Percentiles rank a stretch among this genome's conserved stretches.
These are phyloP conservation scores for Dendrolimus kikuchii DNA, from an alignment of 1,140 invertebrate species.

Conservation along the genomic window DNA sequence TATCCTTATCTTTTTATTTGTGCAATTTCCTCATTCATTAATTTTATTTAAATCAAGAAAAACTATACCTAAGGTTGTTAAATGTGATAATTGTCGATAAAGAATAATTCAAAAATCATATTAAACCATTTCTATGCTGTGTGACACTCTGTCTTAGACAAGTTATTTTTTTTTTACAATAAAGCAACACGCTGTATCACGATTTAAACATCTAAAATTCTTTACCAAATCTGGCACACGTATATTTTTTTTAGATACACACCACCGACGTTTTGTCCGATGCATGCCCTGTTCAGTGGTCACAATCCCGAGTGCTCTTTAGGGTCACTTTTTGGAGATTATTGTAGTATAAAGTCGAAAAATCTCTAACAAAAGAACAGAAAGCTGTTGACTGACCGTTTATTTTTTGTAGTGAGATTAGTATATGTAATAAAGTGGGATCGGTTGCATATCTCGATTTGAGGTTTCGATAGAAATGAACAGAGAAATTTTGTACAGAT, in stretches of 20 bases:
- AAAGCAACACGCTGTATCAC: slow-evolving; percentile 30
- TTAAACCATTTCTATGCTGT: no score
- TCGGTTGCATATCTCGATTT: slow-evolving; percentile 47
- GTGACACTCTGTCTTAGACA: no score
- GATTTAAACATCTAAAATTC: slow-evolving; percentile 25
- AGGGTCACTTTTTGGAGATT: slow-evolving; percentile 70
- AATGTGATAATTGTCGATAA: no score
- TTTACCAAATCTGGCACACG: slow-evolving; percentile 27
- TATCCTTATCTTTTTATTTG: no score
- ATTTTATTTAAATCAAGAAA: no score
- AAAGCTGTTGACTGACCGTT: slow-evolving; percentile 60
- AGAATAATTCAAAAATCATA: no score
- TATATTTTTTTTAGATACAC: slow-evolving; percentile 50
- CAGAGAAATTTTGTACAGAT: neutral
- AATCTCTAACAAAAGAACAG: slow-evolving; percentile 40
- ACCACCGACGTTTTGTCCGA: slow-evolving; percentile 17
- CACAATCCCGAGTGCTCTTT: slow-evolving; percentile 52
- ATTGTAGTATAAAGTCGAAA: slow-evolving; percentile 59
- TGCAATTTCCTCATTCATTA: no score
- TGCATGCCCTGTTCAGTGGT: slow-evolving; percentile 26
- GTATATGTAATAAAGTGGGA: slow-evolving; percentile 18
- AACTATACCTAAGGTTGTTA: no score
- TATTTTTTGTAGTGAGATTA: slow-evolving; percentile 35
- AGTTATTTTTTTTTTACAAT: no score
- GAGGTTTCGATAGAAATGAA: neutral